phyloP scores from a whole-genome alignment of 2,113 vertebrate genomes.

The Oenanthe oenanthe region DNA sequence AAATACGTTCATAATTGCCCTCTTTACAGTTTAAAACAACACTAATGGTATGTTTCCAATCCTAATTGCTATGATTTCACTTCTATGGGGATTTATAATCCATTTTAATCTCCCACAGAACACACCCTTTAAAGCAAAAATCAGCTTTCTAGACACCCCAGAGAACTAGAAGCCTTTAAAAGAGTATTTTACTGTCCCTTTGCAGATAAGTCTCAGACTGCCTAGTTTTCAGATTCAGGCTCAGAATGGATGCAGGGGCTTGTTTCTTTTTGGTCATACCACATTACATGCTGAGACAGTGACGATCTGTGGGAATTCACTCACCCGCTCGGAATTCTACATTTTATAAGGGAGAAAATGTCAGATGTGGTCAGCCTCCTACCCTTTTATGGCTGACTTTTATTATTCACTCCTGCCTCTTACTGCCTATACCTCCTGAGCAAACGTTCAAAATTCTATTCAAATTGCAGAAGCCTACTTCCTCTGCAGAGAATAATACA shows the following conservation, averaged over 20 bases:
- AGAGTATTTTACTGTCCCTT: constrained; percentile 9
- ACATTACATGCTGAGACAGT: constrained; percentile 36
- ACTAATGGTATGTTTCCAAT: neutral
- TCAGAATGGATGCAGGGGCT: neutral
- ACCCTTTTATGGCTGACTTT: constrained; percentile 42
- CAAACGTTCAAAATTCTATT: constrained; percentile 42
- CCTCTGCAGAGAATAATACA: constrained; percentile 37
- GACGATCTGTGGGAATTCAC: constrained; percentile 23
- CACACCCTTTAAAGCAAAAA: neutral
- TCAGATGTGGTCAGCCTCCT: constrained; percentile 39
- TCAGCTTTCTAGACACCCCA: neutral
- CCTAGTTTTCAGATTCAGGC: neutral
- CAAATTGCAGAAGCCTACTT: constrained; percentile 57
- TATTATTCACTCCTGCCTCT: constrained; percentile 45
- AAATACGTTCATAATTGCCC: neutral
- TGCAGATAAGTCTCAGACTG: neutral
- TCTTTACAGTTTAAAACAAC: neutral
- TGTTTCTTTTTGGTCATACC: constrained; percentile 2
- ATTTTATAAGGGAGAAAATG: constrained; percentile 18
- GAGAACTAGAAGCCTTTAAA: neutral
- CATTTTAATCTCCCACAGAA: constrained; percentile 8
- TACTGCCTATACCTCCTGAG: constrained; percentile 23
- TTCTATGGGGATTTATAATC: constrained; percentile 18
- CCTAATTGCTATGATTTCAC: neutral
- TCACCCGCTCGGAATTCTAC: constrained; percentile 3